These are phyloP conservation scores for Apodemia hepburni DNA, from an alignment of 2,888 invertebrate species.

Conservation along the genomic window DNA sequence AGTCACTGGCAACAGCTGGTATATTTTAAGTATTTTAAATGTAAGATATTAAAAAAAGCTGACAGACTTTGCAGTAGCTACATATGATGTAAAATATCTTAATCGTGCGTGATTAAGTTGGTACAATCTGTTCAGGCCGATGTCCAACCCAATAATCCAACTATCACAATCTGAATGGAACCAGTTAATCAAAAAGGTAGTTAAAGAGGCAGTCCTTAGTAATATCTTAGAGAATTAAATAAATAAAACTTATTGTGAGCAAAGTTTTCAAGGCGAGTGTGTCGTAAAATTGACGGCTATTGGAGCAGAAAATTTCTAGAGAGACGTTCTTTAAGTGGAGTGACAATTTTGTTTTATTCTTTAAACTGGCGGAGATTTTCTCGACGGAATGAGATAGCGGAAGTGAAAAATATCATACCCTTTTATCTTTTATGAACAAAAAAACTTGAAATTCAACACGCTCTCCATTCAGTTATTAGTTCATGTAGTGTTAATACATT, in stretches of 20 bases:
- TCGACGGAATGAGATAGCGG: neutral
- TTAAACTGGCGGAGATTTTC: neutral
- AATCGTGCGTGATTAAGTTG: too few relatives aligned
- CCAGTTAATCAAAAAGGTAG: neutral
- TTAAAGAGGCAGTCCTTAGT: neutral
- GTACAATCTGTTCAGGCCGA: too few relatives aligned
- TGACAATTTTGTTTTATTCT: slow-evolving; percentile 13
- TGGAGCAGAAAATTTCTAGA: slow-evolving; percentile 7
- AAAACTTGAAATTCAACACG: neutral
- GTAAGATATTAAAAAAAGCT: too few relatives aligned
- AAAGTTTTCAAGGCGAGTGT: neutral
- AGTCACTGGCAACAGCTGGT: too few relatives aligned
- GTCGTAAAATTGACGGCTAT: slow-evolving; percentile 6
- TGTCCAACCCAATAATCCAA: too few relatives aligned
- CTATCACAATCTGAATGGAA: too few relatives aligned
- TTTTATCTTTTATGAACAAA: neutral
- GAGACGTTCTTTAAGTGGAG: neutral
- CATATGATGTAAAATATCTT: too few relatives aligned
- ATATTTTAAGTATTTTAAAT: too few relatives aligned
- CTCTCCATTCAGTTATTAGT: neutral
- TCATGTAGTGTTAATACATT: neutral
- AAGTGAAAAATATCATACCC: too few relatives aligned
- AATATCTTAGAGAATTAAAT: neutral
- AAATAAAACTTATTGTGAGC: neutral
- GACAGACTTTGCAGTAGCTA: too few relatives aligned